phyloP scores from a whole-genome alignment of 2,888 invertebrate species.

The Acleris emargana region DNA sequence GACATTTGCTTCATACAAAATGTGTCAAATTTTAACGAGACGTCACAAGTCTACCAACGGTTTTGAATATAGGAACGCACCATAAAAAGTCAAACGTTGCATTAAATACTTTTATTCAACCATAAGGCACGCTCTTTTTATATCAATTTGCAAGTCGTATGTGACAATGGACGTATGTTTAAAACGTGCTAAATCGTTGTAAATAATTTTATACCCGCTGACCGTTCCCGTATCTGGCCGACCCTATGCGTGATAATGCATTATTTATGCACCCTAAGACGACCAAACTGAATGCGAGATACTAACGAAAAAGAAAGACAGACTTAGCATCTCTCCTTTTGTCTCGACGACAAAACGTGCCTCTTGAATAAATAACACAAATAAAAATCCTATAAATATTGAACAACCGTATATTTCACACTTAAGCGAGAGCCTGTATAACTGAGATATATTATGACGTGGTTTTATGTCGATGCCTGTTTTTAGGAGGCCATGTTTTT shows the following conservation, averaged over 20 bases:
- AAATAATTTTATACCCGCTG: constrained; percentile 70
- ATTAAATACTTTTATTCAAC: constrained; percentile 9
- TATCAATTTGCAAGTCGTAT: constrained; percentile 23
- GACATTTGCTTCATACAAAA: too few relatives aligned
- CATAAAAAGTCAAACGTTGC: background rate
- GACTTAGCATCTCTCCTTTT: constrained; percentile 62
- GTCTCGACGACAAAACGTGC: constrained; percentile 74
- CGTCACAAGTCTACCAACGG: too few relatives aligned
- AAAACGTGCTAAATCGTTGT: constrained; percentile 43
- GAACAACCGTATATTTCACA: constrained; percentile 80
- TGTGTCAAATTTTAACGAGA: too few relatives aligned
- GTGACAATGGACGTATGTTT: constrained; percentile 32
- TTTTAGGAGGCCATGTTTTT: constrained; percentile 66
- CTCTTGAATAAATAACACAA: constrained; percentile 79
- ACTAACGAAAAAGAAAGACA: constrained; percentile 75
- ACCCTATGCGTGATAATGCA: constrained; percentile 80
- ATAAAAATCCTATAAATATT: constrained; percentile 81
- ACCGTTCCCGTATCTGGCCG: constrained; percentile 55
- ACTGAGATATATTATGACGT: constrained; percentile 79
- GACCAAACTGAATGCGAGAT: constrained; percentile 79
- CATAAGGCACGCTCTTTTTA: constrained; percentile 21
- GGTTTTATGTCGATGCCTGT: constrained; percentile 63
- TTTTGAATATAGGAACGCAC: too few relatives aligned
- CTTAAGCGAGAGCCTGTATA: constrained; percentile 66
- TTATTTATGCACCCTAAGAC: constrained; percentile 81